A percentile compares a stretch with the other conserved stretches of the same genome.
Conservation (phyloP, 2,888 invertebrate species). For the Diplolepis rosae region DNA sequence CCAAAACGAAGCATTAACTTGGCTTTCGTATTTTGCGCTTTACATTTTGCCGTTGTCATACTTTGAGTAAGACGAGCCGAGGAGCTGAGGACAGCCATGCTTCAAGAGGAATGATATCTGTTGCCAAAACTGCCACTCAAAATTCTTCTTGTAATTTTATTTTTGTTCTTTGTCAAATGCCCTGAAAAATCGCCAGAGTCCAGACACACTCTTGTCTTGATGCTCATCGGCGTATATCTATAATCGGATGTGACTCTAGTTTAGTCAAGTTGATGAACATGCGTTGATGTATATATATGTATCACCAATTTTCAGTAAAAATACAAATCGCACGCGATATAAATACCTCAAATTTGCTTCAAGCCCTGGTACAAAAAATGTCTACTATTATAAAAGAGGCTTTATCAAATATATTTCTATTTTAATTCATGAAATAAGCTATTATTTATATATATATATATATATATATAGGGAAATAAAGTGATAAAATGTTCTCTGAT, state of each 20-base stretch:
- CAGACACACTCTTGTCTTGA: not conserved
- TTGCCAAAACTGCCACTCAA: not conserved
- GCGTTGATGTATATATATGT: not conserved
- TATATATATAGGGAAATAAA: not conserved
- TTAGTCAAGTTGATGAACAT: not conserved
- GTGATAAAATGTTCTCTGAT: not conserved
- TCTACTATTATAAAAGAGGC: no score
- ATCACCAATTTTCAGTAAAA: not conserved
- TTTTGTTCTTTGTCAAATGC: conserved; percentile 6
- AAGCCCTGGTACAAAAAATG: no score
- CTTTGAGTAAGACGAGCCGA: conserved; percentile 12
- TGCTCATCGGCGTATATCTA: not conserved
- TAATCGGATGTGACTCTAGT: not conserved
- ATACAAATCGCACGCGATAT: not conserved
- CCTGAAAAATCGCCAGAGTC: conserved; percentile 27
- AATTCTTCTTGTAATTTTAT: not conserved
- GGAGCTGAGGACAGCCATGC: conserved; percentile 20
- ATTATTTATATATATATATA: no score
- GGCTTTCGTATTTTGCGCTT: conserved; percentile 49
- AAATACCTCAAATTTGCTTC: not conserved
- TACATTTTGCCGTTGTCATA: conserved; percentile 44
- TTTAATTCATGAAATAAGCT: no score
- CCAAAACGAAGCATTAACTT: conserved; percentile 38
- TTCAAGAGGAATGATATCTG: conserved; percentile 19
- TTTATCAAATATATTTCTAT: no score